Base-by-base conservation (phyloP, 1,140 invertebrate genomes). In the Scaptodrosophila lebanonensis region DNA sequence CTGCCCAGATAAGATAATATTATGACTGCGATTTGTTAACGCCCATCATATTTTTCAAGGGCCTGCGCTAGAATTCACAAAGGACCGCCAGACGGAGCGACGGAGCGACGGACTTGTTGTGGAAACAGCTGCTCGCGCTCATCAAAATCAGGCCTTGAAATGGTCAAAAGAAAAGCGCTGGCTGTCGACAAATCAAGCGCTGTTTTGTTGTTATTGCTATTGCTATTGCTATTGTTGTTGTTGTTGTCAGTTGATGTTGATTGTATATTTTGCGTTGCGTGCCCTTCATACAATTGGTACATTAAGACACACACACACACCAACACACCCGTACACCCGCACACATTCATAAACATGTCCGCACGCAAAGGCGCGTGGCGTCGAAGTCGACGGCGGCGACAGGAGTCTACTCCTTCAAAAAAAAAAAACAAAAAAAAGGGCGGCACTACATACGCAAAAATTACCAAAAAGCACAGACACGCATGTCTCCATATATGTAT, bases 191-290 rank as follows among this genome's bases (percentile, higher is more conserved):
- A n/a, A n/a, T n/a, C n/a, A n/a, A n/a, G n/a, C n/a, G n/a, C n/a
- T n/a, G 8, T 25, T 25, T 25, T 25, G 22, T 25, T 51, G 52
- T n/a, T 35, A 15, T n/a, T 42, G 50, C 18, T 30, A 12, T 22
- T 42, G 27, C 35, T 33, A 9, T 16, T 49, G 29, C 16, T 42
- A 18, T 27, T 40, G 32, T 32, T 57, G 45, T 32, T 50, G 13
- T 11, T 48, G 42, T 36, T 17, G 13, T n/a, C 8, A 67, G 32
- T 45, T 47, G 29, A 17, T 35, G 42, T 36, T 50, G 36, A 44
- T 39, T 40, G 38, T 50, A 39, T 49, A 43, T 60, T 40, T 63
- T 63, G 35, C 51, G 12, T 63, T 63, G 53, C 44, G 59, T 63
- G 59, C 39, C 32, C 18, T 22, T 40, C 57, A 54, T 20, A 54